Base-by-base conservation (phyloP, 2,888 invertebrate species). In the Aporophyla nigra region DNA sequence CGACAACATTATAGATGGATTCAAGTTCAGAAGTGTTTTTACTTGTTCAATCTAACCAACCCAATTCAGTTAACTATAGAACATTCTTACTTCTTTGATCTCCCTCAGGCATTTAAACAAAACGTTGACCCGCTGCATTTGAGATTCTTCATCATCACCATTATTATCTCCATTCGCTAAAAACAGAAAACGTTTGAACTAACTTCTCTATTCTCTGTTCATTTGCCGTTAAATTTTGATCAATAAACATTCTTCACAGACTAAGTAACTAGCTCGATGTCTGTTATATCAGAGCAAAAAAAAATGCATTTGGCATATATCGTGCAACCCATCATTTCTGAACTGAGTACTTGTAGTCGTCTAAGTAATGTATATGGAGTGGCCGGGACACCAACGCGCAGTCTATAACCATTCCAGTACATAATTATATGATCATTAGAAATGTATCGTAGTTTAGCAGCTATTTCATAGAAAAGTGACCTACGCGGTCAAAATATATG, bases 91-190 rank as follows among this genome's bases (percentile, higher is more conserved):
- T 58, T 69, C 53, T 66, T 85, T 33, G 0, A 82, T 0, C 10
- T 76, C 63, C 21, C 58, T 74, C 0, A 86, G 5, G 24, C 86
- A 86, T 21, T 76, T n/a, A 14, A 76, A 71, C 21, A 86, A 43
- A 27, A 81, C 68, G 12, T 85, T 53, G 5, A 76, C 58, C n/a
- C 80, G 73, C 46, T 80, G 83, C 27, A 65, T 62, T 27, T 69
- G 70, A 27, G 75, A 33, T n/a, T 74, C 80, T 59, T 83, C 76
- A 53, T 78, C 83, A 4, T 62, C 61, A 19, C 76, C 77, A 5
- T 61, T 2, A 66, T 80, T 80, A 1, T 80, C 74, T 61, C 74
- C 76, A 12, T 77, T 79, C 4, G 56, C 86, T 86, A 63, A 56
- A 51, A 73, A 69, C 4, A 71, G 10, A 69, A 62, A 56, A 27